Percentiles rank a stretch among this genome's conserved stretches.
phyloP scores from a whole-genome alignment of 1,140 invertebrate genomes.

The Augochlora pura region DNA sequence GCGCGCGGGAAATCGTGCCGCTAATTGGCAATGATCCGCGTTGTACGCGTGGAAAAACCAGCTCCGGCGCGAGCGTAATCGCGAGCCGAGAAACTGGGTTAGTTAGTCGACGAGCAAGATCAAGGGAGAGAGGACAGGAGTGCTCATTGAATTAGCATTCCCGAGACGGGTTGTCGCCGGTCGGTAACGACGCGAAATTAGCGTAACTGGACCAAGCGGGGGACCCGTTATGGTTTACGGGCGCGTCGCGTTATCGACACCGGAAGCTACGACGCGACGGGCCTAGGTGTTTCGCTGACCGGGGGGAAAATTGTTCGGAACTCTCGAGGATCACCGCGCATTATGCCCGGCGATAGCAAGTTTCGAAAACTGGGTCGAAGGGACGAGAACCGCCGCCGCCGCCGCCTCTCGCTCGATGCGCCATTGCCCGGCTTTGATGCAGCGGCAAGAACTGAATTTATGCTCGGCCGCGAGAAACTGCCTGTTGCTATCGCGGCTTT shows the following conservation, averaged over 20 bases:
- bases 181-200: not conserved
- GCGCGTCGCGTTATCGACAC: not conserved
- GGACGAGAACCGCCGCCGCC: too few species aligned
- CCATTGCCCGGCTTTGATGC: too few species aligned
- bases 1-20: not conserved
- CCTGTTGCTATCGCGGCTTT: too few species aligned
- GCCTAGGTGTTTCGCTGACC: too few species aligned
- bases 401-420: too few species aligned
- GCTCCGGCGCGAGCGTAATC: not conserved
- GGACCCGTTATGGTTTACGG: not conserved
- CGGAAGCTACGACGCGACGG: not conserved
- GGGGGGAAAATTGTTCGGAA: too few species aligned
- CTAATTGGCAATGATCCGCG: constrained; percentile 6
- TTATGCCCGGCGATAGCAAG: too few species aligned
- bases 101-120: constrained; percentile 1
- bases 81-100: not conserved
- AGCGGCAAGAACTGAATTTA: too few species aligned
- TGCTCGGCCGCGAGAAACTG: too few species aligned
- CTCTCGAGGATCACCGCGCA: too few species aligned
- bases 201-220: not conserved
- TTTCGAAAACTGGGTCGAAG: too few species aligned
- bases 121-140: not conserved
- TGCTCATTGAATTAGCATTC: constrained; percentile 3
- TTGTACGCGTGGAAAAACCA: constrained; percentile 5
- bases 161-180: not conserved